A percentile compares a stretch with the other conserved stretches of the same genome.
Conservation (phyloP, 2,888 invertebrate genomes). For the Blastobasis adustella region DNA sequence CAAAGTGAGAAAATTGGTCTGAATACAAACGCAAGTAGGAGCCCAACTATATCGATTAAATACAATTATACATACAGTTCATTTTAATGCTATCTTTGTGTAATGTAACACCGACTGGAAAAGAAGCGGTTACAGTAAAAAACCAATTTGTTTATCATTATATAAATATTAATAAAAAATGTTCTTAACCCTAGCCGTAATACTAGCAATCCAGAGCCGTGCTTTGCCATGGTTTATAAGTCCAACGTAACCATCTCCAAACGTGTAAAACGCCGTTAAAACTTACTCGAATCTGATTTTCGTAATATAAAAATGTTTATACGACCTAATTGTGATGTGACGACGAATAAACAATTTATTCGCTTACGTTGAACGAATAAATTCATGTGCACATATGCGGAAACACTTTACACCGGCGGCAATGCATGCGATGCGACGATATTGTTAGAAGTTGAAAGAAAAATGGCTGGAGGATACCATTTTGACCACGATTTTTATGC, state of each 20-base stretch:
- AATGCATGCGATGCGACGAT: no score
- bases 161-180: slow-evolving; percentile 34
- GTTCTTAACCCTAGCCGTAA: slow-evolving; percentile 56
- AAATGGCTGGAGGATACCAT: no score
- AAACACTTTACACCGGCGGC: slow-evolving; percentile 26
- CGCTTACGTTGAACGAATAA: no score
- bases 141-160: slow-evolving; percentile 49
- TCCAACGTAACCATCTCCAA: slow-evolving; percentile 23
- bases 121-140: slow-evolving; percentile 61
- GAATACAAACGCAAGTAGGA: slow-evolving; percentile 52
- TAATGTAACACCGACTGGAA: slow-evolving; percentile 57
- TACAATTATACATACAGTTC: slow-evolving; percentile 36
- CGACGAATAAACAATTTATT: no score
- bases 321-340: no score
- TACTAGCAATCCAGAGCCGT: slow-evolving; percentile 57
- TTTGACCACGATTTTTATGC: no score
- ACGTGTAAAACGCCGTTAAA: no score
- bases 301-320: no score
- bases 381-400: slow-evolving; percentile 19
- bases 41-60: slow-evolving; percentile 41
- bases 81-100: slow-evolving; percentile 42
- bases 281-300: no score
- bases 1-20: slow-evolving; percentile 69
- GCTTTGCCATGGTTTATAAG: slow-evolving; percentile 24
- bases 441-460: no score